phyloP scores from a whole-genome alignment of 2,797 vertebrate genomes.

The Danio jaintianensis region DNA sequence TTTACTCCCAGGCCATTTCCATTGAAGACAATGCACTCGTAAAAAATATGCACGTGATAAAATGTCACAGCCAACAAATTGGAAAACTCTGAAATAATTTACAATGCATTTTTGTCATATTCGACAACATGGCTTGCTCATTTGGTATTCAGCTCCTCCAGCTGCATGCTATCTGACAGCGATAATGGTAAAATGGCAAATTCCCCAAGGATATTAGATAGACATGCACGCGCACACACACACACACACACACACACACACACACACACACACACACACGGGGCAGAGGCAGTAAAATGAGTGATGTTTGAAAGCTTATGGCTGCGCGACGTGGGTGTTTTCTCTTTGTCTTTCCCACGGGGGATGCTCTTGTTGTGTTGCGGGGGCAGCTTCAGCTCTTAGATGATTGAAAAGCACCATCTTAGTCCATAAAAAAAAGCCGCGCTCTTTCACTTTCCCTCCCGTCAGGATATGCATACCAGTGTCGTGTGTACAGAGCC shows the following conservation, averaged over 20 bases:
- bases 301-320: constrained; percentile 70
- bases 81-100: constrained; percentile 13
- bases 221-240: constrained; percentile 44
- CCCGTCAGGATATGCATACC: constrained; percentile 73
- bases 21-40: neutral
- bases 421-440: constrained; percentile 78
- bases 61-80: constrained; percentile 21
- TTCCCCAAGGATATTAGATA: constrained; percentile 56
- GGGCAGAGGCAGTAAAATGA: constrained; percentile 67
- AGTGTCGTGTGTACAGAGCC: constrained; percentile 76
- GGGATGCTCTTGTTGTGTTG: constrained; percentile 78
- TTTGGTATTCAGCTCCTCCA: constrained; percentile 43
- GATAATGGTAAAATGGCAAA: constrained; percentile 56
- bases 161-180: constrained; percentile 45
- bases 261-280: too few relatives aligned
- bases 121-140: constrained; percentile 11
- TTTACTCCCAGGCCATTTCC: neutral
- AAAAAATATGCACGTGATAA: constrained; percentile 5
- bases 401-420: constrained; percentile 84
- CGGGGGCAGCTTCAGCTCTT: constrained; percentile 77
- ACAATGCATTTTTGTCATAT: constrained; percentile 40
- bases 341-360: constrained; percentile 73
- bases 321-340: constrained; percentile 78
- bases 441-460: constrained; percentile 80
- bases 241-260: constrained; percentile 39